phyloP scores from a whole-genome alignment of 2,113 vertebrate genomes.

The Daubentonia madagascariensis region DNA sequence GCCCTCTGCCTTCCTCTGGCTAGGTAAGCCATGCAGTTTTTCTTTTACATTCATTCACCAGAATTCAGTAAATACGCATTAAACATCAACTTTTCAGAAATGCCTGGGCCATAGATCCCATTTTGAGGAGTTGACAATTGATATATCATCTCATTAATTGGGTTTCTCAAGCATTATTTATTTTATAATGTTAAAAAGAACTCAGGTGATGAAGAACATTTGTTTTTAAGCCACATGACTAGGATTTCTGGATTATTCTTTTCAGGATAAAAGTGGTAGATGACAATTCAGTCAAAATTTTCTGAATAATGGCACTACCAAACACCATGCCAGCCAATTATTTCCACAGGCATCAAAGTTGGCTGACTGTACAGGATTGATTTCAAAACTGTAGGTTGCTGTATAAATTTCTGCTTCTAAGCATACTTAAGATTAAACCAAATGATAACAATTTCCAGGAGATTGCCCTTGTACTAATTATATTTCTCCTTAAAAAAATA shows the following conservation, averaged over 20 bases:
- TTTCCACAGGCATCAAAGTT: neutral
- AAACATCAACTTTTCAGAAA: neutral
- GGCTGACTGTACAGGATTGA: neutral
- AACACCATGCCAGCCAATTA: neutral
- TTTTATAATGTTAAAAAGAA: conserved; percentile 20
- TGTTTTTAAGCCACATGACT: neutral
- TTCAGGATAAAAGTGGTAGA: neutral
- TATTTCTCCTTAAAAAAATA: conserved; percentile 27
- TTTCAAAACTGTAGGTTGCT: conserved; percentile 6
- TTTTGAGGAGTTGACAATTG: neutral
- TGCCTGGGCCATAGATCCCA: neutral
- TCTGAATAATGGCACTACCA: neutral
- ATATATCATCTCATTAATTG: neutral
- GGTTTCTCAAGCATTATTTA: neutral
- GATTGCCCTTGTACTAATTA: neutral
- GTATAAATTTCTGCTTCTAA: neutral
- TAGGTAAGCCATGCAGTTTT: neutral
- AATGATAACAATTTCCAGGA: neutral
- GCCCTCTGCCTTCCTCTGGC: neutral
- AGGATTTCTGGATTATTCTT: neutral
- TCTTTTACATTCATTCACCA: neutral
- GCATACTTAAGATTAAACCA: neutral
- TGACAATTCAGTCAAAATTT: neutral
- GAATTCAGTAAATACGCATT: neutral
- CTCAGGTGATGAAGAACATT: neutral